Conservation (phyloP, 2,113 vertebrate species). For the Macrotis lagotis region DNA sequence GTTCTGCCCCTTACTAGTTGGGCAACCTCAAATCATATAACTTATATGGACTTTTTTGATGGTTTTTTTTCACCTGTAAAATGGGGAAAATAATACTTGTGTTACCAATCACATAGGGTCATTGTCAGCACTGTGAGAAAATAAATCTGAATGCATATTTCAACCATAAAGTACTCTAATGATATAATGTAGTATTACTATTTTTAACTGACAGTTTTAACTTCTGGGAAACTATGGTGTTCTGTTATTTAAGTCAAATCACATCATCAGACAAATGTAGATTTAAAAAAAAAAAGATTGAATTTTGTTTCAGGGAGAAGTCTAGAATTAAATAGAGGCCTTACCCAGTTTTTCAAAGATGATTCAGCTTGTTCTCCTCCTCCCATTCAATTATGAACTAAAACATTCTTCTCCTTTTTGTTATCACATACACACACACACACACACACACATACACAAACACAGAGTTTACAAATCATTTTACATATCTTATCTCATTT, state of each 20-base stretch:
- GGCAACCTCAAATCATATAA: neutral
- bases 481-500: no score
- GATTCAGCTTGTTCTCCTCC: no score
- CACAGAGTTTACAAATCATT: no score
- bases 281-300: neutral
- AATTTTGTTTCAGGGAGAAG: neutral
- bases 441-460: no score
- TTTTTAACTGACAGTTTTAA: neutral
- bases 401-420: no score
- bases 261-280: neutral
- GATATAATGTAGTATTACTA: neutral
- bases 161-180: neutral
- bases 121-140: neutral
- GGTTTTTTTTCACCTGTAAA: neutral
- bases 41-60: neutral
- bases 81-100: neutral
- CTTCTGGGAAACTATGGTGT: neutral
- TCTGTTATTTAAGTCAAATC: neutral
- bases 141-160: neutral
- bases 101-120: neutral
- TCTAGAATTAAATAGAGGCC: neutral
- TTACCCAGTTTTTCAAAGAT: neutral
- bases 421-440: no score
- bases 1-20: neutral
- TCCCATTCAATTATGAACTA: no score